These are phyloP conservation scores for Scrobipalpa costella DNA, from an alignment of 2,888 invertebrate genomes.

Conservation along the genomic window DNA sequence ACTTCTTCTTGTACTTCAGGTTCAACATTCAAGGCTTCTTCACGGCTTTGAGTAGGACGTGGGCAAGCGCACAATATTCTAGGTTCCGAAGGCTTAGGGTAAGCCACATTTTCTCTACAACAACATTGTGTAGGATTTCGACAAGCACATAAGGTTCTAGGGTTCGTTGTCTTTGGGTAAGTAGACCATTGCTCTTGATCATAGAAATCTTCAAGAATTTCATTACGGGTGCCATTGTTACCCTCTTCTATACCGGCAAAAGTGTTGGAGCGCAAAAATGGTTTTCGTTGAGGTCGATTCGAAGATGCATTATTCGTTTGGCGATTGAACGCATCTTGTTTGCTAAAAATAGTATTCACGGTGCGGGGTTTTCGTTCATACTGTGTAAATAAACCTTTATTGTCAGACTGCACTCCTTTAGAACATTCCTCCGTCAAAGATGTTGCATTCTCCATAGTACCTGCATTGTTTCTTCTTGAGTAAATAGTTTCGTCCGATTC, in stretches of 20 bases:
- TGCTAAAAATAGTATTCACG: constrained; percentile 34
- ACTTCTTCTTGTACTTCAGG: neutral
- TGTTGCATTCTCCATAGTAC: constrained; percentile 50
- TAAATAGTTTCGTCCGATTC: neutral
- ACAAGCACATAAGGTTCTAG: neutral
- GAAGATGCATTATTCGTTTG: constrained; percentile 47
- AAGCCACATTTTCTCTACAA: neutral
- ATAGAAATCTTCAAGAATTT: constrained; percentile 29
- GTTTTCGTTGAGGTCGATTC: constrained; percentile 53
- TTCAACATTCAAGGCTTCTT: neutral
- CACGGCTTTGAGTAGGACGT: neutral
- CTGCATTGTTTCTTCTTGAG: constrained; percentile 9
- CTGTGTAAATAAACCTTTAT: constrained; percentile 21
- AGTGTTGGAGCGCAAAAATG: constrained; percentile 54
- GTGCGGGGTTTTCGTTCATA: constrained; percentile 26
- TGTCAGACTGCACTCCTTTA: constrained; percentile 55
- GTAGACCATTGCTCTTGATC: constrained; percentile 4
- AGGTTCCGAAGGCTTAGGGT: constrained; percentile 7
- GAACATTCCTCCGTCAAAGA: constrained; percentile 54
- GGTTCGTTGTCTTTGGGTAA: constrained; percentile 10
- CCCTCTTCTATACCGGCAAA: constrained; percentile 37
- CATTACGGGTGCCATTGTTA: constrained; percentile 30
- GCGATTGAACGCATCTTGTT: constrained; percentile 20
- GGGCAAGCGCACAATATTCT: neutral
- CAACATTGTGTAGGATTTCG: no score